These are phyloP conservation scores for Lucilia cuprina DNA, from an alignment of 1,140 invertebrate genomes.

Conservation along the genomic window DNA sequence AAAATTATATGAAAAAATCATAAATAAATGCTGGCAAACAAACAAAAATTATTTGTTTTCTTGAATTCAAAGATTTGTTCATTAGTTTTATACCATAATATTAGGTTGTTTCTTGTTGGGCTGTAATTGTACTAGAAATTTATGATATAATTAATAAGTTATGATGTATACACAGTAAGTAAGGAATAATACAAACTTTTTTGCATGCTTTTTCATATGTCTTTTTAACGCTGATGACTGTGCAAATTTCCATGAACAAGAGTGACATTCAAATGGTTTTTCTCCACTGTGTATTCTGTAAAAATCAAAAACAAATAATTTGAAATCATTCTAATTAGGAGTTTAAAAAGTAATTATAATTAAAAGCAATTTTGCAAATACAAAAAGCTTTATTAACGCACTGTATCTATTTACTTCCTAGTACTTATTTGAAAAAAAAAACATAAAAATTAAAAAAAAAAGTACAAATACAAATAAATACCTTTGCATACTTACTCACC, in stretches of 20 bases:
- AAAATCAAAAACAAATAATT: background rate
- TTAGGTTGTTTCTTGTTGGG: no score
- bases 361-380: no score
- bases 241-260: conserved; percentile 41
- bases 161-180: background rate
- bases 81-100: no score
- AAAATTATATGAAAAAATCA: conserved; percentile 55
- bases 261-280: conserved; percentile 40
- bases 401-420: background rate
- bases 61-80: no score
- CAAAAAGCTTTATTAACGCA: no score
- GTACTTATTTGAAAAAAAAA: background rate
- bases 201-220: conserved; percentile 42
- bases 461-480: background rate
- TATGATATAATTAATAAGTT: no score
- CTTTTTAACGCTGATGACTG: conserved; percentile 40
- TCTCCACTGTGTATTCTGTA: conserved; percentile 41
- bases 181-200: conserved; percentile 23
- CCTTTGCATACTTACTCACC: conserved; percentile 23
- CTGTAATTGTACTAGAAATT: no score
- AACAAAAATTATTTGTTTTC: background rate
- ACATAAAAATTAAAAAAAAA: no score
- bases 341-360: no score
- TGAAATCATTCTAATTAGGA: no score
- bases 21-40: background rate